Evolutionary conservation across 2,888 invertebrate species (phyloP).

Genomic region (Allacma fusca): DNA sequence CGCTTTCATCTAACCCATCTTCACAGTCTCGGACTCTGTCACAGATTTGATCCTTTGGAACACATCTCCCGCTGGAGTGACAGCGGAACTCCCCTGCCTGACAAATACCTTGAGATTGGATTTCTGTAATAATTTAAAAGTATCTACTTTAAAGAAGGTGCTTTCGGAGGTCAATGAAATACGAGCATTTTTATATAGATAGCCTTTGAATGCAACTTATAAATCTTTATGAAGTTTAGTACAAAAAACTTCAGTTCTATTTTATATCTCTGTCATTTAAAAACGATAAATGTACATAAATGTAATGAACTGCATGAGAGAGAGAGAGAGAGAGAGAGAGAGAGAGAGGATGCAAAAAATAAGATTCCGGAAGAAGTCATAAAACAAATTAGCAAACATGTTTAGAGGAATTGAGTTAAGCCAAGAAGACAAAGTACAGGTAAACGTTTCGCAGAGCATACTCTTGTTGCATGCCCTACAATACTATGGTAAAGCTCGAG

Average conservation of each 20-base stretch:
- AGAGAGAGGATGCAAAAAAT: not conserved
- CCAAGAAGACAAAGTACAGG: too few species aligned
- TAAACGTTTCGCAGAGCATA: too few species aligned
- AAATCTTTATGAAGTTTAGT: too few species aligned
- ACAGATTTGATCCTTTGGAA: slow-evolving; percentile 51
- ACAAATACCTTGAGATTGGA: slow-evolving; percentile 52
- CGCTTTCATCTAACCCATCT: slow-evolving; percentile 59
- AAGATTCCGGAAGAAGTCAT: not conserved
- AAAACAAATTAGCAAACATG: not conserved
- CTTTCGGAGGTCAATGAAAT: too few species aligned
- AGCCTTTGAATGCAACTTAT: too few species aligned
- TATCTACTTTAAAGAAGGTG: not conserved
- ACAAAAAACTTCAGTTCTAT: too few species aligned
- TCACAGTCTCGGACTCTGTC: slow-evolving; percentile 54
- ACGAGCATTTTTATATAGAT: too few species aligned
- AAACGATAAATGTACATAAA: too few species aligned
- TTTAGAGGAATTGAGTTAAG: too few species aligned
- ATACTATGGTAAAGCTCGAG: too few species aligned
- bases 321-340: not conserved
- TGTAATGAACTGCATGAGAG: not conserved
- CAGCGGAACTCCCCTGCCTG: slow-evolving; percentile 58
- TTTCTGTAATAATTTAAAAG: not conserved
- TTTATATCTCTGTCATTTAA: too few species aligned
- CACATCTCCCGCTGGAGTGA: slow-evolving; percentile 55
- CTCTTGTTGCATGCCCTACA: too few species aligned